Percentiles rank a stretch among this genome's conserved stretches.
Conservation (phyloP, 1,140 invertebrate genomes). For the Drosophila nigromelanica region DNA sequence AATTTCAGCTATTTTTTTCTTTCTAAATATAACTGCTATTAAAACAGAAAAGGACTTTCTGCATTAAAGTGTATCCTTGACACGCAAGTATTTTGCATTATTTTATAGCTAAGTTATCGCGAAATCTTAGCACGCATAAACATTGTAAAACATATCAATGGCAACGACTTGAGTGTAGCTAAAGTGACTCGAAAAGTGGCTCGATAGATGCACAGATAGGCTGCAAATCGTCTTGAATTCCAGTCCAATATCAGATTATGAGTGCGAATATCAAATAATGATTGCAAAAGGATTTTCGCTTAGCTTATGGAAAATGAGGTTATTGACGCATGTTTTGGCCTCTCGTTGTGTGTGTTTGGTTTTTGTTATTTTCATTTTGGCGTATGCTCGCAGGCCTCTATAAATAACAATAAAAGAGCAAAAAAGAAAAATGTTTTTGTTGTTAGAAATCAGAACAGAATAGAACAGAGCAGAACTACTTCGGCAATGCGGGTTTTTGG, state of each 20-base stretch:
- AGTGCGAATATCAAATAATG: slow-evolving; percentile 55
- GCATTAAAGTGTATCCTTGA: not conserved
- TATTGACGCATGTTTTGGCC: slow-evolving; percentile 74
- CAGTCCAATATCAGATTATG: slow-evolving; percentile 41
- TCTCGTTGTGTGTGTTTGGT: slow-evolving; percentile 41
- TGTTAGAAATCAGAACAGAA: slow-evolving; percentile 37
- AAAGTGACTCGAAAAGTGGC: slow-evolving; percentile 54
- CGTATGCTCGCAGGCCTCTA: slow-evolving; percentile 46
- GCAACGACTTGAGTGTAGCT: slow-evolving; percentile 38
- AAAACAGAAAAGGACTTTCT: no score
- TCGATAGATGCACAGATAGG: slow-evolving; percentile 51
- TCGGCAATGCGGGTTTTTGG: slow-evolving; percentile 44
- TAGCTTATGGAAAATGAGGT: slow-evolving; percentile 62
- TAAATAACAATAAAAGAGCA: slow-evolving; percentile 52
- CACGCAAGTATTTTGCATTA: not conserved
- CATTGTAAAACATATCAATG: slow-evolving; percentile 40
- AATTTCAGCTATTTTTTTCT: no score
- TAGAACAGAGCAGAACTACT: slow-evolving; percentile 59
- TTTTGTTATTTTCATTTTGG: slow-evolving; percentile 57
- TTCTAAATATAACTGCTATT: no score
- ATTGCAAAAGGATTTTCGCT: slow-evolving; percentile 49
- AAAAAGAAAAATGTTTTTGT: slow-evolving; percentile 31
- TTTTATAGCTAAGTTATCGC: slow-evolving; percentile 27
- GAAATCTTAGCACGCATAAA: slow-evolving; percentile 62
- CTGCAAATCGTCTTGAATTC: slow-evolving; percentile 37